These are phyloP conservation scores for Nannospalax galili DNA, from an alignment of 2,113 vertebrate genomes.

Conservation along the genomic window DNA sequence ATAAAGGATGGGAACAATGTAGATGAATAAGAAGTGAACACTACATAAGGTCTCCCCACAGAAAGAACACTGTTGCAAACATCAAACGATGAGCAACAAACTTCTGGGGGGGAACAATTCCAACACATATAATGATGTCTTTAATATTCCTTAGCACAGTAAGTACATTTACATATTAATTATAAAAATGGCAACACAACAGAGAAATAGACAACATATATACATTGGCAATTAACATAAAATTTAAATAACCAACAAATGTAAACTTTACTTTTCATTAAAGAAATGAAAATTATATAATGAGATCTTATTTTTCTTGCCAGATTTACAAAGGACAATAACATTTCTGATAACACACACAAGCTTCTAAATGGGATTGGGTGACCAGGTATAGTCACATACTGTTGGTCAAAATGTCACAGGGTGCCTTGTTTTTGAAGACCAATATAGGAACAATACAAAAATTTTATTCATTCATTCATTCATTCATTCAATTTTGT, in stretches of 20 bases:
- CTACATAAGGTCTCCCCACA: neutral
- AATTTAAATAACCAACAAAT: conserved; percentile 17
- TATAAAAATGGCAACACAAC: neutral
- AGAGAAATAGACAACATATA: neutral
- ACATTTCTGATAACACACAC: neutral
- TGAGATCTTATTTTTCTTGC: neutral
- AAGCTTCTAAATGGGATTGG: neutral
- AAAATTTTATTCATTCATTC: neutral
- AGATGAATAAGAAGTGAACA: neutral
- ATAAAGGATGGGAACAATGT: neutral
- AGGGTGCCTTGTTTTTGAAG: neutral
- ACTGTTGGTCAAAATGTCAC: neutral
- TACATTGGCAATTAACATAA: neutral
- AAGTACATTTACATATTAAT: neutral
- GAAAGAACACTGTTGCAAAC: neutral
- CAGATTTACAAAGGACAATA: neutral
- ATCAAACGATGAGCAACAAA: neutral
- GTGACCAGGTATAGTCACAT: neutral
- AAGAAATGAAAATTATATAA: neutral
- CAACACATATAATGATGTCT: neutral
- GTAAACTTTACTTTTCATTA: neutral
- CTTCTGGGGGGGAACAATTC: neutral
- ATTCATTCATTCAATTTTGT: neutral
- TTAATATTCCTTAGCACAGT: neutral
- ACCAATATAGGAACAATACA: neutral